A percentile compares a stretch with the other conserved stretches of the same genome.
These are phyloP conservation scores for Drosophila anomalipes DNA, from an alignment of 2,888 invertebrate species.

Conservation along the genomic window DNA sequence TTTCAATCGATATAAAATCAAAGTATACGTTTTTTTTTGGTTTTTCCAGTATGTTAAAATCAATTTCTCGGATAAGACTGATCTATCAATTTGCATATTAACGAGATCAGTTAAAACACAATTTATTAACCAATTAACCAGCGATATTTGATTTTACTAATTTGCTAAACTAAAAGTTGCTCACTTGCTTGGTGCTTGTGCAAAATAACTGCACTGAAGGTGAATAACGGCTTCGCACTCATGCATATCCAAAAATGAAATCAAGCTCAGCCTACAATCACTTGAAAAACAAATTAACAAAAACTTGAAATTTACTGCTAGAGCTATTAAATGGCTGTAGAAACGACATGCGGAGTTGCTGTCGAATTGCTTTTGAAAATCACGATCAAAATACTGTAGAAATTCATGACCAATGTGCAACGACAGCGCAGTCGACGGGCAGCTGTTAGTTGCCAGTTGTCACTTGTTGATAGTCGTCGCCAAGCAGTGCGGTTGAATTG, in stretches of 20 bases:
- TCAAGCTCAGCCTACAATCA: conserved; percentile 54
- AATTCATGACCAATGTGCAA: conserved; percentile 70
- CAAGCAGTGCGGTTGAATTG: conserved; percentile 7
- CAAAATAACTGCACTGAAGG: conserved; percentile 49
- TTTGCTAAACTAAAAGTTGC: conserved; percentile 4
- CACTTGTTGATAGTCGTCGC: conserved; percentile 19
- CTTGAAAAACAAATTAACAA: conserved; percentile 19
- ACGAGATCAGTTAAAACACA: neutral
- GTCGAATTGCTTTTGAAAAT: conserved; percentile 62
- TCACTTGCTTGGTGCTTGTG: conserved; percentile 5
- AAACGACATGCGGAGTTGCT: conserved; percentile 24
- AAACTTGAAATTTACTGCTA: conserved; percentile 78
- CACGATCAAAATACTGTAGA: conserved; percentile 68
- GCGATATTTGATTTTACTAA: neutral
- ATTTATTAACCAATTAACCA: conserved; percentile 4
- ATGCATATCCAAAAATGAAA: conserved; percentile 44
- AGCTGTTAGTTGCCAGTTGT: conserved; percentile 6
- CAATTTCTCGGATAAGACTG: neutral
- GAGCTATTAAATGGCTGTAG: conserved; percentile 56
- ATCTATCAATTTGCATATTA: neutral
- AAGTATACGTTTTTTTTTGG: neutral
- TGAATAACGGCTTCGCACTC: conserved; percentile 50
- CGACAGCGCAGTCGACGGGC: conserved; percentile 33
- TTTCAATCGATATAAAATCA: neutral
- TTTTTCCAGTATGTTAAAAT: neutral